Base-by-base conservation (phyloP, 2,888 invertebrate genomes). In the Cecidostiba fungosa region DNA sequence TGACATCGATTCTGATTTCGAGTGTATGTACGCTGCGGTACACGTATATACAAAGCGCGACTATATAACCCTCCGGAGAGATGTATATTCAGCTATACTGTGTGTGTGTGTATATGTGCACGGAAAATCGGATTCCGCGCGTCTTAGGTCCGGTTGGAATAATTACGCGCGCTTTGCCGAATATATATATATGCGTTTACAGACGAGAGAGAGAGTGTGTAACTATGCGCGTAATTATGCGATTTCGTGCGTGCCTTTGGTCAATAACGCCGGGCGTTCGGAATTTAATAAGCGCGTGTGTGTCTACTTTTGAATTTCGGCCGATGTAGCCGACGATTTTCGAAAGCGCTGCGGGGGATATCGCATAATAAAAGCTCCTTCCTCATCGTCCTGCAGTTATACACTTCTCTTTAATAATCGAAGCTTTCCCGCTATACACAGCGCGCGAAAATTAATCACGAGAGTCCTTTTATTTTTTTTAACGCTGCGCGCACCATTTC, bases 131-230 rank as follows among this genome's bases (percentile, higher is more conserved):
- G 39, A 39, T 23, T 62, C 23, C 62, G 23, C 62, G 72, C 72
- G 8, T 72, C 59, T 80, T 80, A 80, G 50, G 23, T 80, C 59
- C 70, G 54, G 36, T 36, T 10, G 59, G 80, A 80, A 73, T 80
- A 80, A 80, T 80, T 80, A 80, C 73, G 26, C 43, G 72, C 70
- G 36, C 47, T 23, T n/a, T 12, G 23, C n/a, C 10, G 62, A 43
- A 66, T 66, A 32, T 66, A 19, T n/a, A n/a, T n/a, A n/a, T n/a
- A 50, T 39, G 54, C 29, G 36, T n/a, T 29, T 77, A 59, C 69
- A 32, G 69, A 19, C 26, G 32, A 14, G 54, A 29, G 36, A 29
- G 19, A 10, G 12, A 5, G 39, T 5, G 19, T 36, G 36, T 70
- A 59, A 29, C 70, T 70, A 36, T 32, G 70, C 70, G 70, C 36